These are phyloP conservation scores for Brachynemurus nebulosus DNA, from an alignment of 2,888 invertebrate genomes.

Conservation along the genomic window DNA sequence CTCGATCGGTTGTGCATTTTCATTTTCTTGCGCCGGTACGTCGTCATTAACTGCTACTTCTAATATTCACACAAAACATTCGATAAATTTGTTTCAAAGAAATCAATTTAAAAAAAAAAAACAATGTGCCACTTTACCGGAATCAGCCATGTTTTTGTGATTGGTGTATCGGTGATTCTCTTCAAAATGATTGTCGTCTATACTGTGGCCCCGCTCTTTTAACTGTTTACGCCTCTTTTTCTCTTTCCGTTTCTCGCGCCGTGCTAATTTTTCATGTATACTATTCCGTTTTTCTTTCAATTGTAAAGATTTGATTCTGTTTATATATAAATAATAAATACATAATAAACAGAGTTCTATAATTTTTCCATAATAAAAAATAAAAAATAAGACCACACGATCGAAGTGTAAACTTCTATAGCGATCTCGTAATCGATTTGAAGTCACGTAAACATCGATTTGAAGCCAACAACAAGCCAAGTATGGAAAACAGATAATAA, in stretches of 20 bases:
- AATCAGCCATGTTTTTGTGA: conserved; percentile 4
- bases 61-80: not conserved
- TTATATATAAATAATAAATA: not conserved
- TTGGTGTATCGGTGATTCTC: not conserved
- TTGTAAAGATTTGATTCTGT: conserved; percentile 44
- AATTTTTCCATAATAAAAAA: too few relatives aligned
- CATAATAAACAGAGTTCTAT: conserved; percentile 6
- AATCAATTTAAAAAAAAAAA: not conserved
- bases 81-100: not conserved
- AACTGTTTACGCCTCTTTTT: conserved; percentile 49
- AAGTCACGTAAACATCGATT: too few relatives aligned
- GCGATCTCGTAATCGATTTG: too few relatives aligned
- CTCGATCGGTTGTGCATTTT: conserved; percentile 28
- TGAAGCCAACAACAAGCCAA: too few relatives aligned
- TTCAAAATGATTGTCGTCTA: conserved; percentile 5
- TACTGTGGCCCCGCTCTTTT: conserved; percentile 28
- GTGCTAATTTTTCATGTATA: conserved; percentile 57
- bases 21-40: conserved; percentile 1
- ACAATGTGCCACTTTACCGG: not conserved
- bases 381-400: too few relatives aligned
- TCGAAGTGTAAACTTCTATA: too few relatives aligned
- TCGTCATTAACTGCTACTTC: conserved; percentile 6
- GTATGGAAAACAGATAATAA: too few relatives aligned
- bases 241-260: conserved; percentile 57
- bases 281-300: conserved; percentile 54